A percentile compares a stretch with the other conserved stretches of the same genome.
Evolutionary conservation across 2,113 vertebrate genomes (phyloP).

Genomic region (Clupea harengus): DNA sequence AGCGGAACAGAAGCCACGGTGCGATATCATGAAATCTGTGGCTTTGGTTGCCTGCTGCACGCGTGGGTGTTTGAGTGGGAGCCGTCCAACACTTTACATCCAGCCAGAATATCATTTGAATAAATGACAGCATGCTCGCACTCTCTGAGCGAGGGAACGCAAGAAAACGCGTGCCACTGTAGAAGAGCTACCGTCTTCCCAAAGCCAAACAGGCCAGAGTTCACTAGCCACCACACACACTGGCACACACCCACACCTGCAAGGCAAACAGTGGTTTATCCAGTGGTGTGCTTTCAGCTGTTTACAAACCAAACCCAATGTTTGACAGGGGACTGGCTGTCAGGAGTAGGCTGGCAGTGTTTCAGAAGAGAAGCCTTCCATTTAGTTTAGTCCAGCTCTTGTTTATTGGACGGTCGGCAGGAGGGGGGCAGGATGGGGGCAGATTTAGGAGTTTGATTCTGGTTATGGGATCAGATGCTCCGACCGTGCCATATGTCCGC

Average conservation of each 20-base stretch:
- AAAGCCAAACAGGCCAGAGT: conserved; percentile 11
- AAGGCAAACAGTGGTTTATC: conserved; percentile 27
- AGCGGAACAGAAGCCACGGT: conserved; percentile 16
- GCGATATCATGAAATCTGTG: conserved; percentile 25
- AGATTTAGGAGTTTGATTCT: conserved; percentile 3
- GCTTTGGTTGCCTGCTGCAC: background rate
- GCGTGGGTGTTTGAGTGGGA: conserved; percentile 22
- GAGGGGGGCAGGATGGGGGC: background rate
- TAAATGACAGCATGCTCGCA: conserved; percentile 32
- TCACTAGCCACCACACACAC: background rate
- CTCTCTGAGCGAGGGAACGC: background rate
- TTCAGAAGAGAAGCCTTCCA: background rate
- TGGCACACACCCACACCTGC: conserved; percentile 25
- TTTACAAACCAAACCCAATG: conserved; percentile 21
- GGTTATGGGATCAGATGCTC: background rate
- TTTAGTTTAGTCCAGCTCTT: background rate
- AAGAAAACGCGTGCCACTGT: conserved; percentile 2
- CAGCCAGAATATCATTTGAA: conserved; percentile 28
- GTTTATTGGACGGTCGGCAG: background rate
- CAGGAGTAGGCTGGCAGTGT: background rate
- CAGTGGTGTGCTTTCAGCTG: background rate
- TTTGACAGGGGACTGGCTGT: conserved; percentile 29
- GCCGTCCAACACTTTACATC: conserved; percentile 18
- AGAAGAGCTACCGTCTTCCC: background rate
- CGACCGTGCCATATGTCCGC: conserved; percentile 6